Conservation (phyloP, 1,140 invertebrate species). For the Panonychus citri region DNA sequence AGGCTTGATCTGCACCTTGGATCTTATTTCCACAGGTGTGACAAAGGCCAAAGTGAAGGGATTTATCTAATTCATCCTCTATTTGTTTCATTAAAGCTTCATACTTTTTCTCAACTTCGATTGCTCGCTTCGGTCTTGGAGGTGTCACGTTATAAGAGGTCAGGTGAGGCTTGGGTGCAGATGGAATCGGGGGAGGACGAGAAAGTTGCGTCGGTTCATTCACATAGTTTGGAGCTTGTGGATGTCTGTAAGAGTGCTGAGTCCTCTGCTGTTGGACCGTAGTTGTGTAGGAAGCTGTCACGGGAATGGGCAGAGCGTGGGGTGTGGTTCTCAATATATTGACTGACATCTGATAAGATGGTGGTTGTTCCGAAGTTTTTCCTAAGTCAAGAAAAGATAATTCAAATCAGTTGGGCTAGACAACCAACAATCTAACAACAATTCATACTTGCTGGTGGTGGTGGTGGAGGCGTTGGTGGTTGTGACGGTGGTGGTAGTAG, state of each 20-base stretch:
- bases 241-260: neutral
- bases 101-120: slow-evolving; percentile 60
- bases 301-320: neutral
- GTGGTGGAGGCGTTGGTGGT: too few relatives aligned
- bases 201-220: neutral
- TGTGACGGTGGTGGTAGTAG: too few relatives aligned
- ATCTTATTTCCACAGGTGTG: slow-evolving; percentile 85
- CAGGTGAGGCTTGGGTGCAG: neutral
- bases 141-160: slow-evolving; percentile 36
- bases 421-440: too few relatives aligned
- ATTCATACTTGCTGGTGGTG: too few relatives aligned
- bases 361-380: neutral
- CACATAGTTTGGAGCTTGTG: neutral
- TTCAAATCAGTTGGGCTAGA: too few relatives aligned
- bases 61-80: slow-evolving; percentile 82
- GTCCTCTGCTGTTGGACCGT: neutral
- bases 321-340: neutral
- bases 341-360: neutral
- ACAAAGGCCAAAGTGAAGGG: slow-evolving; percentile 87
- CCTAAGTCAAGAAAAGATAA: too few relatives aligned
- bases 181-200: neutral
- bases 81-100: slow-evolving; percentile 67
- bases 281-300: neutral
- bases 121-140: slow-evolving; percentile 35
- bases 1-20: slow-evolving; percentile 76